Evolutionary conservation across 2,113 vertebrate genomes (phyloP), one percentile per base, ranked within the genome.

Genomic region (Megatriorchis doriae): DNA sequence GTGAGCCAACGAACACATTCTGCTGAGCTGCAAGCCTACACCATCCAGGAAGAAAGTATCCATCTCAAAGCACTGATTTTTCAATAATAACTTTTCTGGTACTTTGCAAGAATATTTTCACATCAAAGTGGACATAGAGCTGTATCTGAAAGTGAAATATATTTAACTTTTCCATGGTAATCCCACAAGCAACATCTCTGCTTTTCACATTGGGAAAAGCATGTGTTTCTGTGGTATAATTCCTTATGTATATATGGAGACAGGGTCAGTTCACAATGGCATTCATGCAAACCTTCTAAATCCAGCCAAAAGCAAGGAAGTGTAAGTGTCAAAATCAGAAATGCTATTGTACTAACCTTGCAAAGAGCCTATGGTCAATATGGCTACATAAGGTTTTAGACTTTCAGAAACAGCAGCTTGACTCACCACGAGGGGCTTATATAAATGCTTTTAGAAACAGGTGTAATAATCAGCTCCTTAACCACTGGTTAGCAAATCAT

Each of bases 381-480:
- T 14, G 59, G 34, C 25, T 92, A 43, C 74, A 81, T 74, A 29
- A 72, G n/a, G 67, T 81, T 95, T 96, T 62, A 92, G 88, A 52
- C 23, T 94, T 96, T 86, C 74, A 88, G 88, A 94, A 93, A 82
- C 50, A 63, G 87, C 72, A 94, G 74, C 74, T 87, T 96, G 81
- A 70, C 59, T 86, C n/a, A 56, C 40, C 31, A 11, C 18, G 72
- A 72, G 40, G 34, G 38, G 38, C 34, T 63, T 15, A 11, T 26
- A 58, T 12, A 91, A 88, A 86, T 70, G 55, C 68, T 91, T 97
- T 94, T 50, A 83, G 66, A 85, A 92, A 72, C 14, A 96, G 72
- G 55, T 31, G 74, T 86, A 66, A 74, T 94, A 88, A 96, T 94
- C 15, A 93, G 77, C 73, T 97, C 67, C 58, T 94, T 92, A 93